phyloP scores from a whole-genome alignment of 1,140 invertebrate genomes.

The Nephotettix cincticeps region DNA sequence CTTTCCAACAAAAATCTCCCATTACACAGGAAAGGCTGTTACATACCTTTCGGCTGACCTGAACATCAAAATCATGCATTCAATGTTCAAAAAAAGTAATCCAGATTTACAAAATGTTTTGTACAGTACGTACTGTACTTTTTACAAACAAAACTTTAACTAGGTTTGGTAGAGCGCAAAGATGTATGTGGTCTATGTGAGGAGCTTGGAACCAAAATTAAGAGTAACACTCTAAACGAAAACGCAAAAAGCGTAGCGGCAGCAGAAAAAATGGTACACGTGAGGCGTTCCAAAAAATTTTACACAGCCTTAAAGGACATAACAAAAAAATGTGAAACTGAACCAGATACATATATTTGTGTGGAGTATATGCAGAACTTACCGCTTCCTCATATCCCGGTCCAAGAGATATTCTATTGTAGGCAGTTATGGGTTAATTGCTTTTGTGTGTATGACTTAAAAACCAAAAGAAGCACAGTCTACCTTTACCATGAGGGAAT shows the following conservation, averaged over 20 bases:
- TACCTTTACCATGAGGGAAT: too few relatives aligned
- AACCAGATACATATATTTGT: constrained; percentile 9
- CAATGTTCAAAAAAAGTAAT: too few relatives aligned
- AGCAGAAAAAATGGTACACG: constrained; percentile 19
- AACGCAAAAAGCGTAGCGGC: constrained; percentile 16
- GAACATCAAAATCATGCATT: too few relatives aligned
- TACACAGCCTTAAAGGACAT: constrained; percentile 9
- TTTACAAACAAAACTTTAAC: constrained; percentile 23
- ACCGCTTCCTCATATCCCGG: constrained; percentile 31
- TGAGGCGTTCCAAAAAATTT: constrained; percentile 21
- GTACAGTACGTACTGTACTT: too few relatives aligned
- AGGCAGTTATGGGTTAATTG: constrained; percentile 33
- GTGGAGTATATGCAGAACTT: constrained; percentile 37
- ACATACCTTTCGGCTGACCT: too few relatives aligned
- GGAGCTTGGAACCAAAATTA: constrained; percentile 3
- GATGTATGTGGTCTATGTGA: constrained; percentile 22
- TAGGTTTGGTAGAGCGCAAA: constrained; percentile 14
- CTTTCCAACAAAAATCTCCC: too few relatives aligned
- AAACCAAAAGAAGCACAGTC: constrained; percentile 24
- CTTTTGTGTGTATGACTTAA: constrained; percentile 34
- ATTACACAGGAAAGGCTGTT: too few relatives aligned
- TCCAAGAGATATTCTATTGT: constrained; percentile 35
- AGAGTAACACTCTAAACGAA: background rate
- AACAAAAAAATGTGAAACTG: constrained; percentile 10
- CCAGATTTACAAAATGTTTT: too few relatives aligned